Conservation (phyloP, 2,888 invertebrate genomes). For the Euzetes globulus region DNA sequence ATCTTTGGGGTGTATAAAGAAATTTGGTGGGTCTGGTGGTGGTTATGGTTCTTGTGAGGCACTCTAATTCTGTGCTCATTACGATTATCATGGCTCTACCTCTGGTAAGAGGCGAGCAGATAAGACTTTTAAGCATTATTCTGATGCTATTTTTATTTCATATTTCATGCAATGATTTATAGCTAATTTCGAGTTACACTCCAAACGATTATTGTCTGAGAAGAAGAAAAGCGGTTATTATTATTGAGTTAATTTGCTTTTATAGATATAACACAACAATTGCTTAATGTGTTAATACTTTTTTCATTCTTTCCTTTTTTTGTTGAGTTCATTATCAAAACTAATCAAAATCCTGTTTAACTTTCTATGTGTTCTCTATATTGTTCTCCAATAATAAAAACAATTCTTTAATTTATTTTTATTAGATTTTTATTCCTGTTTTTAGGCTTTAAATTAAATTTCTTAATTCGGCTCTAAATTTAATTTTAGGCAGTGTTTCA, state of each 20-base stretch:
- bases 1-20: neutral
- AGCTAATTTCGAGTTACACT: neutral
- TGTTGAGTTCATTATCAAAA: neutral
- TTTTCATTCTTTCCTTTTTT: neutral
- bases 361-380: neutral
- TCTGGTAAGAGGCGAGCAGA: neutral
- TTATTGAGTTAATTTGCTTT: neutral
- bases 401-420: neutral
- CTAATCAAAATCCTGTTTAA: neutral
- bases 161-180: constrained; percentile 8
- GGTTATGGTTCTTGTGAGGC: neutral
- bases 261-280: neutral
- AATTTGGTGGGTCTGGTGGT: neutral
- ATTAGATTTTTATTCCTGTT: neutral
- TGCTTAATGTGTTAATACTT: neutral
- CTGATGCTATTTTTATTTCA: neutral
- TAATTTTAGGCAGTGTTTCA: no score
- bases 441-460: no score
- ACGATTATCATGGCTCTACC: neutral
- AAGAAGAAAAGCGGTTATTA: neutral
- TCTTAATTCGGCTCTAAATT: no score
- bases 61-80: neutral
- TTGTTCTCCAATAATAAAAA: neutral
- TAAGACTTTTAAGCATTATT: neutral
- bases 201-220: neutral